Conservation (phyloP, 2,797 vertebrate species). For the Epinephelus awoara region DNA sequence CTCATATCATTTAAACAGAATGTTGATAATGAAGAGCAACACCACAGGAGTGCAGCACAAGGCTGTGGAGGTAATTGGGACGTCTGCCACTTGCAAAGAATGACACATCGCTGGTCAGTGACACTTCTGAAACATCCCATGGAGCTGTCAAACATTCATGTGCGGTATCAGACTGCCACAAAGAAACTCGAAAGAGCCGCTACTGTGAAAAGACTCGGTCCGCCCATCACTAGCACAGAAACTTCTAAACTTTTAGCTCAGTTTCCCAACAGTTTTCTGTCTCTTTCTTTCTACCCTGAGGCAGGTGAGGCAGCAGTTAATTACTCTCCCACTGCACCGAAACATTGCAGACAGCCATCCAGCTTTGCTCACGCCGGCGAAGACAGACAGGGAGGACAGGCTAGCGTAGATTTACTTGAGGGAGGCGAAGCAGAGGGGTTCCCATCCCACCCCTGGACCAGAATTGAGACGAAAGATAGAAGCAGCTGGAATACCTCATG, state of each 20-base stretch:
- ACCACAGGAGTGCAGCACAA: no score
- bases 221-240: background rate
- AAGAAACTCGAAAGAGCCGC: no score
- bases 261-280: conserved; percentile 25
- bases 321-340: conserved; percentile 47
- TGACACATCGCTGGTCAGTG: no score
- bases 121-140: no score
- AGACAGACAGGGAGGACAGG: conserved; percentile 54
- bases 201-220: no score
- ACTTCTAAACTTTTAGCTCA: conserved; percentile 17
- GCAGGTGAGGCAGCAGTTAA: conserved; percentile 60
- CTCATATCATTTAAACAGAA: no score
- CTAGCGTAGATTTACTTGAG: conserved; percentile 49
- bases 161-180: no score
- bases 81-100: no score
- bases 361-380: conserved; percentile 34
- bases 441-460: conserved; percentile 52
- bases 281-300: conserved; percentile 37
- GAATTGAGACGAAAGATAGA: conserved; percentile 57
- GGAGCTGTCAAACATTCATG: no score
- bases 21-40: no score
- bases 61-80: no score
- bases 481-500: conserved; percentile 36
- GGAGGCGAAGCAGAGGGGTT: conserved; percentile 51
- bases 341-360: conserved; percentile 39